These are phyloP conservation scores for Cavia porcellus DNA, from an alignment of 2,113 vertebrate genomes.

Conservation along the genomic window DNA sequence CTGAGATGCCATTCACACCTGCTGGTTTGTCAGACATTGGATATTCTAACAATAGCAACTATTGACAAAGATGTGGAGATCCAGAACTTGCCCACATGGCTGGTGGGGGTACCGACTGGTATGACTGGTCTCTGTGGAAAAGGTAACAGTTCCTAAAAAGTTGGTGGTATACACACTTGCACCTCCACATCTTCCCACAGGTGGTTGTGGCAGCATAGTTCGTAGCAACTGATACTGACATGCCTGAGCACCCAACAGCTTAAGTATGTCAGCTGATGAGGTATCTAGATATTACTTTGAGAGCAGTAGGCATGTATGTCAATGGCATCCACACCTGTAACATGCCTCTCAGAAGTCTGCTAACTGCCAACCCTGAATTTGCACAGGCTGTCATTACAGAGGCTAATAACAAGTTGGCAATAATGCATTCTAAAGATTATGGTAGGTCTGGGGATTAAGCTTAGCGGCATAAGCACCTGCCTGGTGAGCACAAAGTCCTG, in stretches of 20 bases:
- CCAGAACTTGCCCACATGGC: not conserved
- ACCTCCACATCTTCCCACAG: not conserved
- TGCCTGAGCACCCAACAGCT: not conserved
- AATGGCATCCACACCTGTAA: not conserved
- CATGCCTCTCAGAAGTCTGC: not conserved
- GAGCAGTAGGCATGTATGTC: fast-evolving
- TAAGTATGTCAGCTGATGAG: fast-evolving
- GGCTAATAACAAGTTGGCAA: not conserved
- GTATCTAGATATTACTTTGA: fast-evolving
- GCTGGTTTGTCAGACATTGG: not conserved
- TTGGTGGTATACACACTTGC: fast-evolving
- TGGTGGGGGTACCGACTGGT: not conserved
- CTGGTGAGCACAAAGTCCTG: too few species aligned
- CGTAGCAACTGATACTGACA: too few species aligned
- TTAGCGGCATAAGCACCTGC: too few species aligned
- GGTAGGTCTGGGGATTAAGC: too few species aligned
- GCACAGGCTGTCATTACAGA: not conserved
- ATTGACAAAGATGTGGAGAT: not conserved
- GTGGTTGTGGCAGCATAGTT: fast-evolving
- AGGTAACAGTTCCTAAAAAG: not conserved
- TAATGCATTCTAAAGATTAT: not conserved
- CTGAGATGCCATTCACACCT: not conserved
- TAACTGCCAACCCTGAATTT: not conserved
- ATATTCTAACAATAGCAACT: not conserved
- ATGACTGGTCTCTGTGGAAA: not conserved